phyloP scores from a whole-genome alignment of 2,797 vertebrate genomes.

The Masticophis lateralis region DNA sequence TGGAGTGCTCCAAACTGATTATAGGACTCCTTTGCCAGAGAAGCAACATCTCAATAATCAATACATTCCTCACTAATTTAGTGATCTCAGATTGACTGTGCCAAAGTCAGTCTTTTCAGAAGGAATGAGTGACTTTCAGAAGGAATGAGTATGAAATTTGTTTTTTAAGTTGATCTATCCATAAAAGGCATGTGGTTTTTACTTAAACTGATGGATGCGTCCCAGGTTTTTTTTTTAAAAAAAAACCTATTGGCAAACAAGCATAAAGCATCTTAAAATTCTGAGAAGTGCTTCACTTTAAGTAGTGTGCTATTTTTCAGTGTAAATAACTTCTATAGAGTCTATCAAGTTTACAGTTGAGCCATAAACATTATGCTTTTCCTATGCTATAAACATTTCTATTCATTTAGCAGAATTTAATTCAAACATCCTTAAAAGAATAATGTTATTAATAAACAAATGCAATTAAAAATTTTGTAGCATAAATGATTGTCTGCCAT shows the following conservation, averaged over 20 bases:
- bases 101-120: not conserved
- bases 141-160: constrained; percentile 3
- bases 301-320: constrained; percentile 6
- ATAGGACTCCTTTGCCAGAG: not conserved
- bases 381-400: constrained; percentile 27
- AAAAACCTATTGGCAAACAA: constrained; percentile 9
- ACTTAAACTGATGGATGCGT: constrained; percentile 31
- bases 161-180: not conserved
- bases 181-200: not conserved
- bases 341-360: not conserved
- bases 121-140: not conserved
- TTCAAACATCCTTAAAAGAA: constrained; percentile 29
- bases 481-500: constrained; percentile 74
- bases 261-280: constrained; percentile 21
- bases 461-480: constrained; percentile 44
- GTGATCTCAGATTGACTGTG: not conserved
- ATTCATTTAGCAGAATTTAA: constrained; percentile 31
- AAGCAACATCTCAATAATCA: not conserved
- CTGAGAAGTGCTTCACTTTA: constrained; percentile 19
- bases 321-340: constrained; percentile 31
- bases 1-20: not conserved
- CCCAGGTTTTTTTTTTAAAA: not conserved
- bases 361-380: constrained; percentile 16
- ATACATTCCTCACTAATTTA: not conserved
- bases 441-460: constrained; percentile 41